Base-by-base conservation (phyloP, 2,113 vertebrate species). In the Nannobrachium achirus region DNA sequence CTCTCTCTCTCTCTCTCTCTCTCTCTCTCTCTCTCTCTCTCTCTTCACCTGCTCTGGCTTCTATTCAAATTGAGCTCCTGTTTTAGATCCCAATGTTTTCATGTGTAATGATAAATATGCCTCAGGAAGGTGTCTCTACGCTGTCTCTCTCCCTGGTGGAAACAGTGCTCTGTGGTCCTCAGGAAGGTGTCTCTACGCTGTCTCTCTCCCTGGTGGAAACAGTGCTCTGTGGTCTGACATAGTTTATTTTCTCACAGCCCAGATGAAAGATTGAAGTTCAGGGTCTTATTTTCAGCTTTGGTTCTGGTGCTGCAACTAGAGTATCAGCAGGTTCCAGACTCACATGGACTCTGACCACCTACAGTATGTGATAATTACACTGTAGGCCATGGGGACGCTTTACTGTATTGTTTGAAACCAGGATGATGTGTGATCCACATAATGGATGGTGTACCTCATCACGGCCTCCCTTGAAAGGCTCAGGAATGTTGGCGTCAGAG, bases 381-480 rank as follows among this genome's bases (percentile, higher is more conserved):
- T 8, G 62, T 25, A 66, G 65, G 78, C 66, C 70, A 68, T 0
- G 42, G 60, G 61, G 51, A 13, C 65, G 57, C 13, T 60, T 57
- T 10, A 41, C 71, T 65, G 41, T 49, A 62, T 66, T 72, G 62
- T 79, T 49, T 80, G 55, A 78, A 80, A 63, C 57, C 52, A 19
- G 42, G 42, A 65, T 33, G n/a, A 63, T 62, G 13, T 78, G 55
- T 75, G 70, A 80, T 86, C 80, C 69, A 75, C 67, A 58, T 73
- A 76, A 82, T 46, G 56, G 71, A 76, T 33, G 18, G 71, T 38
- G 10, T 81, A 33, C 44, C 73, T 56, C 42, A 46, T 60, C 49
- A 33, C 25, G 25, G 57, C 60, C 79, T 64, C 66, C 66, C 75
- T 56, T 42, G 51, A 66, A 52, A 55, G 6, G 7, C 71, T 77